A percentile compares a stretch with the other conserved stretches of the same genome.
phyloP scores from a whole-genome alignment of 1,140 invertebrate species.

The Leucophenga varia region DNA sequence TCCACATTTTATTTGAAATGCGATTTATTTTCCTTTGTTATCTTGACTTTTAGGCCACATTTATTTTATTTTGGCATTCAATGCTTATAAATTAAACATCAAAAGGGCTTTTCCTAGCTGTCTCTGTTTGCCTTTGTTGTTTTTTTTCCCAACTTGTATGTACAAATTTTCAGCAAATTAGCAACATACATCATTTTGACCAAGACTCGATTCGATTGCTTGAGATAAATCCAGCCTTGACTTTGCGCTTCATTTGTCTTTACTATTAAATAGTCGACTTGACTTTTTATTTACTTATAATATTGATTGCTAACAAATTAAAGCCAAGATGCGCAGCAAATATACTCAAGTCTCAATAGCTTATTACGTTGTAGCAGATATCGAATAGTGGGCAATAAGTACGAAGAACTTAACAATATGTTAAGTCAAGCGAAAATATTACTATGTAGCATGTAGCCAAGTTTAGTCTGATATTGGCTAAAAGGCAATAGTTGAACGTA shows the following conservation, averaged over 20 bases:
- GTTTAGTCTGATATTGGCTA: too few species aligned
- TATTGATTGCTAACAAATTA: conserved; percentile 4
- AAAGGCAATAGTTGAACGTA: too few species aligned
- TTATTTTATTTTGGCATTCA: conserved; percentile 2
- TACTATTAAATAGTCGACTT: too few species aligned
- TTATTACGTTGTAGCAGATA: too few species aligned
- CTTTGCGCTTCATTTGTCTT: too few species aligned
- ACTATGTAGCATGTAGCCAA: too few species aligned
- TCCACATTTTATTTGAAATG: conserved; percentile 23
- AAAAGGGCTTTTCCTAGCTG: conserved; percentile 15
- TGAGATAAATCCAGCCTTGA: too few species aligned
- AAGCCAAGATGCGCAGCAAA: not conserved
- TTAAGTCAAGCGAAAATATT: conserved; percentile 37
- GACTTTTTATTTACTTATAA: too few species aligned
- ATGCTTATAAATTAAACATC: conserved; percentile 23
- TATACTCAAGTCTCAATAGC: too few species aligned
- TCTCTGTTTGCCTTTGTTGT: conserved; percentile 3
- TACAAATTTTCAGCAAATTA: conserved; percentile 41
- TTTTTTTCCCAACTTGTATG: conserved; percentile 15
- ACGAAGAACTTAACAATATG: conserved; percentile 37
- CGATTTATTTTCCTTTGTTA: not conserved
- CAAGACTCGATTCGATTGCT: too few species aligned
- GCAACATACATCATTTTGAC: conserved; percentile 40
- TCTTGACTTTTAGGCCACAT: not conserved
- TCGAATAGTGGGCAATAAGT: conserved; percentile 5